These are phyloP conservation scores for Cochlearius cochlearius DNA, from an alignment of 2,113 vertebrate species.

Conservation along the genomic window DNA sequence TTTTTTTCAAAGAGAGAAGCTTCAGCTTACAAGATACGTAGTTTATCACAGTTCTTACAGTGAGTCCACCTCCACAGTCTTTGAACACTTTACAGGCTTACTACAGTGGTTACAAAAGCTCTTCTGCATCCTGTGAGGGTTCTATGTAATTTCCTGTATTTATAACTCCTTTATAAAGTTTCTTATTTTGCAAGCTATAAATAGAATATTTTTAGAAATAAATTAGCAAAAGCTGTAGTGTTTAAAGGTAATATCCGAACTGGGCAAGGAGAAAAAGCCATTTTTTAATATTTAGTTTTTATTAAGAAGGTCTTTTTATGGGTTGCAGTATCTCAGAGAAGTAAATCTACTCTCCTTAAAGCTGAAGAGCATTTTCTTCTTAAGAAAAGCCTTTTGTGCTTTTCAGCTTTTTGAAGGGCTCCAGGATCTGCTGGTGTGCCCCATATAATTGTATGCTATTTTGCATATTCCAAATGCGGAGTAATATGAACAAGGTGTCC, in stretches of 20 bases:
- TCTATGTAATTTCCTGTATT: neutral
- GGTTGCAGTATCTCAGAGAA: neutral
- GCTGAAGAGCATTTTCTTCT: neutral
- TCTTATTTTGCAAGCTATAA: neutral
- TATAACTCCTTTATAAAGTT: neutral
- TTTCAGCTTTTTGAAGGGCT: neutral
- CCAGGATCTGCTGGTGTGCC: neutral
- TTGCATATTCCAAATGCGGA: neutral
- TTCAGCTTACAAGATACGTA: neutral
- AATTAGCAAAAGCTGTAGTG: neutral
- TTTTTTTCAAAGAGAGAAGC: neutral
- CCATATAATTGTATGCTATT: neutral
- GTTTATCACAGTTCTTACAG: neutral
- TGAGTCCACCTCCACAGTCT: neutral
- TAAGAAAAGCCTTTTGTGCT: neutral
- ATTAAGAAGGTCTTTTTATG: neutral
- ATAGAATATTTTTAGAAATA: neutral
- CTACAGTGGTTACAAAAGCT: neutral
- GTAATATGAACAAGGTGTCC: neutral
- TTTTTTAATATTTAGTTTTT: neutral
- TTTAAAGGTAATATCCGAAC: neutral
- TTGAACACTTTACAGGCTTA: neutral
- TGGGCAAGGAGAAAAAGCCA: neutral
- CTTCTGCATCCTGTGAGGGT: neutral
- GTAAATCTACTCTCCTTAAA: neutral